Percentiles rank a stretch among this genome's conserved stretches.
Conservation (phyloP, 2,888 invertebrate species). For the Nomada flava region DNA sequence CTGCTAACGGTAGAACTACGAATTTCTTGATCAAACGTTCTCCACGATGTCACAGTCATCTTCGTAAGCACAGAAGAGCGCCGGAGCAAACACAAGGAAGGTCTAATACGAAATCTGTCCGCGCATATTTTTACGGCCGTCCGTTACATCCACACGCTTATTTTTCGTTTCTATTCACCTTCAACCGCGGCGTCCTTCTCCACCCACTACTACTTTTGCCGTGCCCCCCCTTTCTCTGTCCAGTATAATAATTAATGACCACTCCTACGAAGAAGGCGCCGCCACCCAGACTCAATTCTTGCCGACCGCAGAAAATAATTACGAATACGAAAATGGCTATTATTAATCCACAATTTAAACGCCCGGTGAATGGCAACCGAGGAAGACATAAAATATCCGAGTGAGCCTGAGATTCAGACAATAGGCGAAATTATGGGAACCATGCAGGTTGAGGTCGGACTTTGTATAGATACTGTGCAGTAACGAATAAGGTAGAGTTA, state of each 20-base stretch:
- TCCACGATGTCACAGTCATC: slow-evolving; percentile 36
- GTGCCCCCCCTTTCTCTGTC: slow-evolving; percentile 61
- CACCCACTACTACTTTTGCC: slow-evolving; percentile 62
- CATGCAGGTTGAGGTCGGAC: background rate
- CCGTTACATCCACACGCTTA: slow-evolving; percentile 58
- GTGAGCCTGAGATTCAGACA: background rate
- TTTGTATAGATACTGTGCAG: background rate
- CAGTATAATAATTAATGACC: slow-evolving; percentile 77
- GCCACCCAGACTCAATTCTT: slow-evolving; percentile 73
- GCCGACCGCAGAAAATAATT: slow-evolving; percentile 74
- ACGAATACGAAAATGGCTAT: slow-evolving; percentile 70
- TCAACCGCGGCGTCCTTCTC: slow-evolving; percentile 55
- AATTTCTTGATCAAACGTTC: slow-evolving; percentile 19
- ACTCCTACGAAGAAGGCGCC: slow-evolving; percentile 70
- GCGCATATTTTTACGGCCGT: slow-evolving; percentile 65
- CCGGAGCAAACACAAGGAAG: background rate
- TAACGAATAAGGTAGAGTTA: slow-evolving; percentile 19
- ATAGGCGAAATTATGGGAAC: background rate
- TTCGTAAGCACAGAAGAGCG: slow-evolving; percentile 2
- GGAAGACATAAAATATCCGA: background rate
- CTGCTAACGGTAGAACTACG: background rate
- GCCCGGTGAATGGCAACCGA: background rate
- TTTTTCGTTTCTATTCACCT: slow-evolving; percentile 67
- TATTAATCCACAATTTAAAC: slow-evolving; percentile 65
- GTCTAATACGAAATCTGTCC: slow-evolving; percentile 65